These are phyloP conservation scores for Scaeva pyrastri DNA, from an alignment of 2,888 invertebrate species.

Conservation along the genomic window DNA sequence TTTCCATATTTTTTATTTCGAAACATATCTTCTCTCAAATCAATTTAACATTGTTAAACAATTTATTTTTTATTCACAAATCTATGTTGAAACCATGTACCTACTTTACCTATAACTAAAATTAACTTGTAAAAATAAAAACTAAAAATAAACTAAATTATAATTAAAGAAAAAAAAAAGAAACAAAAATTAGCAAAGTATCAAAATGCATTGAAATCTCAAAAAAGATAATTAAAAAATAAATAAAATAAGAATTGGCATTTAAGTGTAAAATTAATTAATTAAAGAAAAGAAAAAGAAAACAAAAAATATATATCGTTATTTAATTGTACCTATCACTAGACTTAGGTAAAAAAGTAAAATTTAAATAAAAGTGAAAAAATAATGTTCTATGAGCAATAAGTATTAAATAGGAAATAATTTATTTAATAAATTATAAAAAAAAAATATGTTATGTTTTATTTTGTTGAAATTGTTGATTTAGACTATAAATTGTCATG, in stretches of 20 bases:
- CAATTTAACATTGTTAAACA: not conserved
- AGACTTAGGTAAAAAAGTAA: conserved; percentile 47
- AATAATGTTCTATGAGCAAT: conserved; percentile 69
- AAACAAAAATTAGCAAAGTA: conserved; percentile 5
- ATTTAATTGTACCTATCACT: conserved; percentile 73
- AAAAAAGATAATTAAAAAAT: conserved; percentile 13
- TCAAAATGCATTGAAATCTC: conserved; percentile 25
- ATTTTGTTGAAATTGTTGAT: conserved; percentile 52
- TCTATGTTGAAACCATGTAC: conserved; percentile 26
- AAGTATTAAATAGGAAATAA: conserved; percentile 51
- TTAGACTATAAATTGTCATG: conserved; percentile 5
- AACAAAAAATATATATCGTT: conserved; percentile 39
- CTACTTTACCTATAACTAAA: conserved; percentile 14
- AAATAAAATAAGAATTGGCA: conserved; percentile 39
- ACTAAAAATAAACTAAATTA: not conserved
- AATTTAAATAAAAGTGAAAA: conserved; percentile 27
- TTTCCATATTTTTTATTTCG: not conserved
- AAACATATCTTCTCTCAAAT: conserved; percentile 7
- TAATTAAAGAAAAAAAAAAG: no score
- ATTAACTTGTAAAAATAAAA: conserved; percentile 31
- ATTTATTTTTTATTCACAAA: not conserved
- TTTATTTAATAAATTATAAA: conserved; percentile 45
- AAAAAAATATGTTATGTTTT: conserved; percentile 34
- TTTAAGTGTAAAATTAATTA: conserved; percentile 30
- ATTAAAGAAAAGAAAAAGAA: no score